Evolutionary conservation across 2,797 vertebrate species (phyloP).

Genomic region (Epinephelus coioides): DNA sequence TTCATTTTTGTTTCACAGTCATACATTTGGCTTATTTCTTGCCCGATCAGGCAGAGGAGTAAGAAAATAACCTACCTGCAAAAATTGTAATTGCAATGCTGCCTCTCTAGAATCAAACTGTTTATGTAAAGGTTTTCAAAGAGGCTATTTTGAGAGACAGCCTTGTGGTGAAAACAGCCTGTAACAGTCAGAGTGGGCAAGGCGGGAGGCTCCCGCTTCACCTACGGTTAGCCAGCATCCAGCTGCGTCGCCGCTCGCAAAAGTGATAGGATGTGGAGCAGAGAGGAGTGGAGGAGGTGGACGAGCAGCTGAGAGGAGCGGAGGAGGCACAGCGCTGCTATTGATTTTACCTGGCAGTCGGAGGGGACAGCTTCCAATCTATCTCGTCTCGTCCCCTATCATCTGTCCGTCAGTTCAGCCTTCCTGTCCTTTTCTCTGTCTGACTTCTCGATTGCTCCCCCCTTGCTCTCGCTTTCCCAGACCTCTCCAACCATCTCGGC

Average conservation of each 20-base stretch:
- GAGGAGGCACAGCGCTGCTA: conserved; percentile 48
- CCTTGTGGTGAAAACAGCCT: conserved; percentile 46
- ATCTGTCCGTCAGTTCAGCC: conserved; percentile 50
- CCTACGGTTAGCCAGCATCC: conserved; percentile 63
- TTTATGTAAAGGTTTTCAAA: conserved; percentile 36
- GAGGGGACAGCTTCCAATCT: conserved; percentile 66
- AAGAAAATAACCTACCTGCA: neutral
- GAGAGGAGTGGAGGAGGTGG: conserved; percentile 37
- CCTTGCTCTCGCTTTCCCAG: conserved; percentile 24
- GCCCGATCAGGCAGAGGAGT: neutral
- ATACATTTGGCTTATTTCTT: neutral
- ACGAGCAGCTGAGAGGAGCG: conserved; percentile 51
- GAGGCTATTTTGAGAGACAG: conserved; percentile 58
- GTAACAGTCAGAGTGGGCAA: conserved; percentile 39
- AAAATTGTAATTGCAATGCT: neutral
- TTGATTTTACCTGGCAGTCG: conserved; percentile 68
- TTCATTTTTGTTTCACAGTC: too few relatives aligned
- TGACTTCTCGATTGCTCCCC: conserved; percentile 43
- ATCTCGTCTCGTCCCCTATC: conserved; percentile 52
- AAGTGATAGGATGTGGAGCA: conserved; percentile 46
- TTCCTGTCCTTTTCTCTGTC: conserved; percentile 47
- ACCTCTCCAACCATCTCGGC: conserved; percentile 23
- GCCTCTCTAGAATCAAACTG: conserved; percentile 31
- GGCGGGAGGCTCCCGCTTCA: conserved; percentile 34
- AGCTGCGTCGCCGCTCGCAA: conserved; percentile 55